Percentiles rank a stretch among this genome's conserved stretches.
Conservation (phyloP, 2,113 vertebrate genomes). For the Scophthalmus maximus region DNA sequence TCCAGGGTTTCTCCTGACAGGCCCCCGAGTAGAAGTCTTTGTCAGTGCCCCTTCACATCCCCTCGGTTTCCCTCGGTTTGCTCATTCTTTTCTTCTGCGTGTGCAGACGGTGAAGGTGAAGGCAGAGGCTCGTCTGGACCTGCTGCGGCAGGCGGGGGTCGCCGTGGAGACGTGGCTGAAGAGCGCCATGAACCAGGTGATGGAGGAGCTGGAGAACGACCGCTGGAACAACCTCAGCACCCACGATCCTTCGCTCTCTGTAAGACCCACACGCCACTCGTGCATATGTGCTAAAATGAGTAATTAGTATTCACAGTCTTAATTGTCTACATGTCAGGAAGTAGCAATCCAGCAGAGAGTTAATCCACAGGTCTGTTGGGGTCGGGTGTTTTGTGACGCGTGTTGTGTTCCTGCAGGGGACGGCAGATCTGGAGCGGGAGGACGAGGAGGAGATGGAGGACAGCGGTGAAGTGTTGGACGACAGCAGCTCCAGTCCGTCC, state of each 20-base stretch:
- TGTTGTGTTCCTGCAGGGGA: conserved; percentile 78
- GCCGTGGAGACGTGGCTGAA: conserved; percentile 96
- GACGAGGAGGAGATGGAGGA: conserved; percentile 96
- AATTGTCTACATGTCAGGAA: too few relatives aligned
- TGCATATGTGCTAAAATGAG: too few relatives aligned
- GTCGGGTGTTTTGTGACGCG: neutral
- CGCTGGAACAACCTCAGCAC: conserved; percentile 91
- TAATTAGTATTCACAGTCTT: too few relatives aligned
- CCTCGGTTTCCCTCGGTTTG: too few relatives aligned
- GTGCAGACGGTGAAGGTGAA: conserved; percentile 93
- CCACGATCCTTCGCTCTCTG: conserved; percentile 89
- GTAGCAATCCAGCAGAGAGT: too few relatives aligned
- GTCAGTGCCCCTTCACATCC: too few relatives aligned
- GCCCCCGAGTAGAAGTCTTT: too few relatives aligned
- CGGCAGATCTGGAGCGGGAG: conserved; percentile 89
- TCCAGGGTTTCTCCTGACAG: too few relatives aligned
- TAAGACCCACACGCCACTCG: conserved; percentile 69
- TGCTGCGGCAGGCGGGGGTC: conserved; percentile 93
- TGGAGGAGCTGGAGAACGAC: conserved; percentile 97
- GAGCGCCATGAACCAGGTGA: conserved; percentile 98
- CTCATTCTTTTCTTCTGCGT: too few relatives aligned
- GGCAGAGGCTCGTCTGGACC: conserved; percentile 93
- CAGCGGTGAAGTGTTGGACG: conserved; percentile 94
- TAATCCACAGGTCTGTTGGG: neutral
- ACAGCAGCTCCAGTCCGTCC: conserved; percentile 97